Conservation (phyloP, 37 sponge, comb jelly and placozoan species). For the Spongia lamella region DNA sequence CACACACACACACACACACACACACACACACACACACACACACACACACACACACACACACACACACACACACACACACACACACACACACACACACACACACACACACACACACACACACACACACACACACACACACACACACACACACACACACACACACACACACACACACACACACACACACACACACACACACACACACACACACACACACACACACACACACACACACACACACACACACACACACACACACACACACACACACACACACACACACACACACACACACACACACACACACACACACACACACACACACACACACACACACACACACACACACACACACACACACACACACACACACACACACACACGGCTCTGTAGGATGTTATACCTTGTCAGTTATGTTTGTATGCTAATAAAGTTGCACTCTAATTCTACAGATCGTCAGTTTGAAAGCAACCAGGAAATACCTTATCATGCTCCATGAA, state of each 20-base stretch:
- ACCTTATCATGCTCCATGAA: too few species aligned
- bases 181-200: constrained; percentile 46
- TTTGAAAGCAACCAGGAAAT: too few species aligned
- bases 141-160: constrained; percentile 45
- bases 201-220: constrained; percentile 49
- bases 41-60: constrained; percentile 3
- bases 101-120: constrained; percentile 52
- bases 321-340: constrained; percentile 52
- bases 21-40: constrained; percentile 23
- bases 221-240: constrained; percentile 57
- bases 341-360: constrained; percentile 47
- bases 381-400: too few species aligned
- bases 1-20: too few species aligned
- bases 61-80: constrained; percentile 27
- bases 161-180: constrained; percentile 23
- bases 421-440: too few species aligned
- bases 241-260: constrained; percentile 58
- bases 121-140: constrained; percentile 54
- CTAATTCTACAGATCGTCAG: too few species aligned
- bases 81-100: constrained; percentile 50
- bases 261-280: constrained; percentile 60
- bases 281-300: constrained; percentile 59
- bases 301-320: constrained; percentile 58
- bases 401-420: too few species aligned
- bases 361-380: constrained; percentile 48